Evolutionary conservation across 1,140 invertebrate genomes (phyloP), one percentile per base, ranked within the genome.

Genomic region (Caenorhabditis remanei): DNA sequence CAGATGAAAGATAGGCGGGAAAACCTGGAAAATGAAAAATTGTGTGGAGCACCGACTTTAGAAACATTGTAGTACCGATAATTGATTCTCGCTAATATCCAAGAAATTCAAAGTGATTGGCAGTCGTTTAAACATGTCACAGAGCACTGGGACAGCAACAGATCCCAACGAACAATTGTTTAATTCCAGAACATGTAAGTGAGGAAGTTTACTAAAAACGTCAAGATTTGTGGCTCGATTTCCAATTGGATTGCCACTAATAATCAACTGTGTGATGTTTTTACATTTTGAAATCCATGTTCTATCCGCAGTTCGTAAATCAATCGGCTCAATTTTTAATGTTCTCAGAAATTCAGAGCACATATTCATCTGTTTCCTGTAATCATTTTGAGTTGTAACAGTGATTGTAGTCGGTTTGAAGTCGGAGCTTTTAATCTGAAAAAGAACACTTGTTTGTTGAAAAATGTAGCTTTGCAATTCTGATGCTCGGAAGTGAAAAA

Each of bases 341-440:
- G 71, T 79, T 50, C 41, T 79, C 19, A 79, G 71, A n/a, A 79
- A 79, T 4, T 79, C 46, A 13, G 71, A 79, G n/a, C 46, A 53
- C 4, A 14, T 6, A 4, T 50, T 14, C 71, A 79, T 79, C 19
- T 79, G 71, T 13, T 79, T 79, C 53, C 11, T 48, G 21, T 79
- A 79, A 7, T 48, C 46, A 13, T 48, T 19, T 50, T 79, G 71
- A 13, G 11, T 50, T 3, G 19, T 79, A 6, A 79, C 46, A 13
- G 71, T 79, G n/a, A 79, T 79, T 9, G 71, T 50, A 24, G 71
- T n/a, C 19, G 71, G 71, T 50, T 79, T 79, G 71, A 79, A 79
- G 24, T 79, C 71, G 4, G 71, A 79, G 13, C 46, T 79, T 24
- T 79, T 79, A 2, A 79, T 40, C 71, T 79, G 67, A 43, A 48